phyloP scores from a whole-genome alignment of 2,888 invertebrate genomes.

The Lamellibrachia satsuma region DNA sequence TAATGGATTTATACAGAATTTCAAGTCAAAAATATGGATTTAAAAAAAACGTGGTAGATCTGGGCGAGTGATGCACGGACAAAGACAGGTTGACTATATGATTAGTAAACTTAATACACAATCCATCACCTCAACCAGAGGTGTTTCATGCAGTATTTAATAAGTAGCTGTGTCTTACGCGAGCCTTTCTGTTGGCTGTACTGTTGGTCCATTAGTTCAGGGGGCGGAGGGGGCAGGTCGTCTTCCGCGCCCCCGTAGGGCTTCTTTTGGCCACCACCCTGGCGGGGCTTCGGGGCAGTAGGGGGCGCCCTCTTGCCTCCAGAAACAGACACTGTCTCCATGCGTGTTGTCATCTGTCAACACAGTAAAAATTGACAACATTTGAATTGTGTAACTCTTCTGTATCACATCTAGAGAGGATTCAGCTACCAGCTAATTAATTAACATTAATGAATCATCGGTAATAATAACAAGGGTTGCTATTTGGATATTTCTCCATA shows the following conservation, averaged over 20 bases:
- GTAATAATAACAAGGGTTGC: not conserved
- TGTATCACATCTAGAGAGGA: not conserved
- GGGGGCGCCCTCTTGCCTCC: constrained; percentile 36
- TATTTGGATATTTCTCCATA: not conserved
- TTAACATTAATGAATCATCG: not conserved
- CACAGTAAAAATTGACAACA: not conserved
- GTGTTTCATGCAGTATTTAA: not conserved
- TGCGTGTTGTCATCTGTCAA: constrained; percentile 36
- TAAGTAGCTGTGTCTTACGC: constrained; percentile 28
- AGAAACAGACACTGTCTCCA: constrained; percentile 37
- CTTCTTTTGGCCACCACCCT: constrained; percentile 14
- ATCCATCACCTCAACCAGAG: not conserved
- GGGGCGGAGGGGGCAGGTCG: constrained; percentile 40
- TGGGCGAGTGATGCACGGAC: not conserved
- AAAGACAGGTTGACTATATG: not conserved
- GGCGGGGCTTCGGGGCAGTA: constrained; percentile 35
- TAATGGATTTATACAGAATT: too few relatives aligned
- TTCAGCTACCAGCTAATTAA: not conserved
- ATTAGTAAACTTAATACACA: not conserved
- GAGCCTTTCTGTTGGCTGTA: constrained; percentile 37
- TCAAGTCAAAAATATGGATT: not conserved
- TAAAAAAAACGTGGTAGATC: not conserved
- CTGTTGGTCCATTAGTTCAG: constrained; percentile 40
- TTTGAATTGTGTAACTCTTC: not conserved
- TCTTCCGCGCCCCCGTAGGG: constrained; percentile 31